Base-by-base conservation (phyloP, 2,797 vertebrate genomes). In the Semaprochilodus insignis region DNA sequence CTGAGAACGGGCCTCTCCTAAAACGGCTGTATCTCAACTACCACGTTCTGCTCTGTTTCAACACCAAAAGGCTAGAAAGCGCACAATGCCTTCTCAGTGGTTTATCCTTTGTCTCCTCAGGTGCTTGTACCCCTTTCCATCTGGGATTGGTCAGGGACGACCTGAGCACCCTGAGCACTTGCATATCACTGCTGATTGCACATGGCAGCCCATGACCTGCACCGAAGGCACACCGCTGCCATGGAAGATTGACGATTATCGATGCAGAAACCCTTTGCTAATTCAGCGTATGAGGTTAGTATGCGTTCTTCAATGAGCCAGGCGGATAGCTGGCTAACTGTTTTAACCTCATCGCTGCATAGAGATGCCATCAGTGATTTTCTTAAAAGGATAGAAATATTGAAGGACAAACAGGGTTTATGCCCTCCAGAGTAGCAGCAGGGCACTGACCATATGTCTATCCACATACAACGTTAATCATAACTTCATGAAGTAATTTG, bases 171-270 rank as follows among this genome's bases (percentile, higher is more conserved):
- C 88, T 65, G 73, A 90, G 92, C 89, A 91, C 90, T 78, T 90
- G 90, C 89, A 91, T 91, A 94, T 95, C 92, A 91, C 91, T 90
- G 86, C 83, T 95, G 94, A 95, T 95, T 95, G 91, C 93, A 94
- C 90, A 89, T 92, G 94, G 91, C 94, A 95, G 92, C 91, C 90
- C 91, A 90, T 94, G 93, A 95, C 93, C 94, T 91, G 89, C 83
- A 44, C 84, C 15, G 81, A 90, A 89, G 91, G 90, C 90, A 90
- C 86, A 90, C 90, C 89, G 87, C 91, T 94, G 92, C 92, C 92
- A 92, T 73, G 90, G 90, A 91, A 93, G 93, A 94, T 88, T 95
- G 94, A 95, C 90, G 90, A 87, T 91, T 91, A 95, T 93, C 14
- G 91, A 94, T 92, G 95, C 93, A 93, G 94, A 96, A 95, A 94